Percentiles rank a stretch among this genome's conserved stretches.
phyloP scores from a whole-genome alignment of 2,113 vertebrate genomes.

The Myrmophylax atrothorax region DNA sequence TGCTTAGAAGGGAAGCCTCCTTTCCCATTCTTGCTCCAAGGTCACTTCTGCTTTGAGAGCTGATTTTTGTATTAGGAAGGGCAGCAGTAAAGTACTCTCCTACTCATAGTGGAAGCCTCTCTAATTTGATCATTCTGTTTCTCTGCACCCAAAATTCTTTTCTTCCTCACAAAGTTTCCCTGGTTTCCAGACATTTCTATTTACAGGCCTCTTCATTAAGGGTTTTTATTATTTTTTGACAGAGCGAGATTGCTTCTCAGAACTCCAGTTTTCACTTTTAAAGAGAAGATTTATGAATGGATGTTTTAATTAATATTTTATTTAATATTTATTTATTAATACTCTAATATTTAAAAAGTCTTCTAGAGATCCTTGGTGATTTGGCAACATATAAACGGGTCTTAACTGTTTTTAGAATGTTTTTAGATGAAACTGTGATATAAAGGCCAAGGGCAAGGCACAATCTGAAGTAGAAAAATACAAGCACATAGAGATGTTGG shows the following conservation, averaged over 20 bases:
- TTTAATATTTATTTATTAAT: not conserved
- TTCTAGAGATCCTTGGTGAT: not conserved
- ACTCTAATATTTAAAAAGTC: not conserved
- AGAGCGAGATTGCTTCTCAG: not conserved
- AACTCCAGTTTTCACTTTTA: not conserved
- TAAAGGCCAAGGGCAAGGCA: not conserved
- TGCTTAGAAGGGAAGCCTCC: not conserved
- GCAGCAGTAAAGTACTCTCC: not conserved
- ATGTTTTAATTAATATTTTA: not conserved
- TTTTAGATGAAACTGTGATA: not conserved
- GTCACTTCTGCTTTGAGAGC: not conserved
- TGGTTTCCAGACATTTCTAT: not conserved
- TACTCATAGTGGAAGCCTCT: not conserved
- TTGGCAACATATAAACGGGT: not conserved
- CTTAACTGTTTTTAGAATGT: not conserved
- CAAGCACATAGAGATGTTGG: not conserved
- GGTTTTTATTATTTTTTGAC: not conserved
- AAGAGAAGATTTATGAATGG: not conserved
- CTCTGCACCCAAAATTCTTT: not conserved
- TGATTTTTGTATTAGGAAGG: not conserved
- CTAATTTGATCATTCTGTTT: not conserved
- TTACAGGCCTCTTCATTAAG: not conserved
- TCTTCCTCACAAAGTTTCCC: not conserved
- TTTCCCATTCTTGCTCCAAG: not conserved
- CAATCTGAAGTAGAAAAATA: not conserved